A percentile compares a stretch with the other conserved stretches of the same genome.
Evolutionary conservation across 64 coral and sea anemone genomes (phyloP).

Genomic region (Pocillopora damicornis): DNA sequence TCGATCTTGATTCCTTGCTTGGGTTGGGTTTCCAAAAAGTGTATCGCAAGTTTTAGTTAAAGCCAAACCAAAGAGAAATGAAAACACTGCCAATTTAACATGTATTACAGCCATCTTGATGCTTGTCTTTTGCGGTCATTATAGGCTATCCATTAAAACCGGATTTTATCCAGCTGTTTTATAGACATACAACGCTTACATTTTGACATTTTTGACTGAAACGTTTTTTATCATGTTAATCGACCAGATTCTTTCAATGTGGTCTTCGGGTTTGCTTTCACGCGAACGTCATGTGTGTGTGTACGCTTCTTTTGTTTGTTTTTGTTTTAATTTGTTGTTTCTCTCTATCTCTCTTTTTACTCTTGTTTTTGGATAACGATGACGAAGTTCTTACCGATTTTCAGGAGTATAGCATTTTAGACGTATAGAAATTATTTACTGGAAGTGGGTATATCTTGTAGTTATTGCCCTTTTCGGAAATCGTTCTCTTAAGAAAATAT

Average conservation of each 20-base stretch:
- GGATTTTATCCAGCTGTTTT: not conserved
- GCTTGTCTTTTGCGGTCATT: not conserved
- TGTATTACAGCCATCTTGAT: not conserved
- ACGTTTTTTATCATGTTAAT: not conserved
- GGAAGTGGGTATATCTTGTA: no score
- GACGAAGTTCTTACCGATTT: no score
- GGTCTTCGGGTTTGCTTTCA: not conserved
- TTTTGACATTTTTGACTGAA: not conserved
- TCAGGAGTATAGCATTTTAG: no score
- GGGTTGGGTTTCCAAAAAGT: not conserved
- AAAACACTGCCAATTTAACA: not conserved
- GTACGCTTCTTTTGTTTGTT: no score
- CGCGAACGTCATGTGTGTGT: not conserved
- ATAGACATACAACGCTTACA: not conserved
- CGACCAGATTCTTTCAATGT: not conserved
- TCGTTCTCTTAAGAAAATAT: no score
- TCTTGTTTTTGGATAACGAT: no score
- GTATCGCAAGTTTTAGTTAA: not conserved
- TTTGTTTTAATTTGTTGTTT: no score
- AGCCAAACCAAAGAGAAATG: not conserved
- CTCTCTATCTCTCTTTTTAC: no score
- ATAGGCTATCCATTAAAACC: not conserved
- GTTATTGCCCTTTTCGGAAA: no score
- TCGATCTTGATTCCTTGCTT: not conserved
- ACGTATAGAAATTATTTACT: no score